phyloP scores from a whole-genome alignment of 2,113 vertebrate genomes.

The Nematolebias whitei region DNA sequence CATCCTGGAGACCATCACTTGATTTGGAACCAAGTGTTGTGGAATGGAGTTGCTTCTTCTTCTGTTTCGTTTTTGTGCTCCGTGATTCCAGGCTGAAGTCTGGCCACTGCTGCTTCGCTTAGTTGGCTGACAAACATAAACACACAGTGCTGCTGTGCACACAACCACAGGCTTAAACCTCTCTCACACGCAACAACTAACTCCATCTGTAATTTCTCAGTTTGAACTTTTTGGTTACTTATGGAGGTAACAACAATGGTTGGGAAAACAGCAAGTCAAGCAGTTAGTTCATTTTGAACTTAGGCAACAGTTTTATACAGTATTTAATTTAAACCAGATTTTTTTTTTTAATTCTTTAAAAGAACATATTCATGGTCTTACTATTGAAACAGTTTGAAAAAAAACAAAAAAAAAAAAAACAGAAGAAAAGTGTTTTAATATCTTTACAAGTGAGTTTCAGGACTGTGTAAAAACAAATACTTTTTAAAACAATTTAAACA shows the following conservation, averaged over 20 bases:
- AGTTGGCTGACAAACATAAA: conserved; percentile 52
- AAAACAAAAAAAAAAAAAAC: no score
- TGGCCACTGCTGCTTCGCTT: conserved; percentile 66
- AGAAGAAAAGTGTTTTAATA: no score
- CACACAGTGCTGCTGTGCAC: conserved; percentile 41
- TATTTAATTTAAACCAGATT: conserved; percentile 15
- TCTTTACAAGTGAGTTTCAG: no score
- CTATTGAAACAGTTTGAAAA: no score
- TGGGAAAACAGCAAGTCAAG: conserved; percentile 10
- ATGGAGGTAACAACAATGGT: conserved; percentile 37
- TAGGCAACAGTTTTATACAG: conserved; percentile 26
- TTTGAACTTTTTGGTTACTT: conserved; percentile 58
- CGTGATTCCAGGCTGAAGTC: conserved; percentile 71
- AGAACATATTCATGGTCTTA: neutral
- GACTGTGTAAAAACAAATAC: no score
- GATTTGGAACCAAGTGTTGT: conserved; percentile 61
- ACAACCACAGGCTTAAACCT: conserved; percentile 58
- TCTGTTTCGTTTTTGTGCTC: conserved; percentile 66
- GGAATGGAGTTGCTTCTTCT: conserved; percentile 78
- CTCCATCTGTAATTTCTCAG: conserved; percentile 71
- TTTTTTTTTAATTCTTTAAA: neutral
- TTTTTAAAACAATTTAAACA: no score
- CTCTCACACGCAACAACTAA: conserved; percentile 63
- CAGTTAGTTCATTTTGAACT: conserved; percentile 37
- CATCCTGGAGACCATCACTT: conserved; percentile 74